Evolutionary conservation across 1,140 invertebrate species (phyloP).

Genomic region (Calycopis cecrops): DNA sequence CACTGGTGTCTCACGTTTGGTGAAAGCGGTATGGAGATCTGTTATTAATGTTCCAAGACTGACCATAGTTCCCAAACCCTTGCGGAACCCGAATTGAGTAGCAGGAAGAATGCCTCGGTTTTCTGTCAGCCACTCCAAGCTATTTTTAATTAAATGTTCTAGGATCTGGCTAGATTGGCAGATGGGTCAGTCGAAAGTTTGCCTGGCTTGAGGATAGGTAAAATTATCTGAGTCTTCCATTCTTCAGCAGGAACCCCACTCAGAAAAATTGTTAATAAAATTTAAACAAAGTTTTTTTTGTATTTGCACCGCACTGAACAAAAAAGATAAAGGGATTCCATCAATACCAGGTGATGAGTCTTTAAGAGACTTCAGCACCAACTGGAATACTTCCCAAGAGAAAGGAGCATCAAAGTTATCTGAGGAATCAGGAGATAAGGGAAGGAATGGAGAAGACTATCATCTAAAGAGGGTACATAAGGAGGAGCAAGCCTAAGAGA

Average conservation of each 20-base stretch:
- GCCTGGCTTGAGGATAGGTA: too few species aligned
- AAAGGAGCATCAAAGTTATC: slow-evolving; percentile 1
- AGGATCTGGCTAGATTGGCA: background rate
- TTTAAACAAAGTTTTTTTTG: background rate
- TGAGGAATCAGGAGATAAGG: background rate
- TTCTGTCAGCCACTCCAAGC: slow-evolving; percentile 26
- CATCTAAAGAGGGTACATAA: too few species aligned
- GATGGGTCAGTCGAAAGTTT: too few species aligned
- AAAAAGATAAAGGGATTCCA: background rate
- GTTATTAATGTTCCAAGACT: slow-evolving; percentile 26
- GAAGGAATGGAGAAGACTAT: too few species aligned
- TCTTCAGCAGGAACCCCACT: background rate
- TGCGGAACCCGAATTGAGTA: slow-evolving; percentile 11
- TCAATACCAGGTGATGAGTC: background rate
- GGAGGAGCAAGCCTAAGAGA: too few species aligned
- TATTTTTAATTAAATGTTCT: slow-evolving; percentile 24
- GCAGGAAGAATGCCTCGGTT: background rate
- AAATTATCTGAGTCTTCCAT: slow-evolving; percentile 3
- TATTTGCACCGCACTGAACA: background rate
- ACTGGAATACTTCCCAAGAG: slow-evolving; percentile 3
- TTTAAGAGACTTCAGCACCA: background rate
- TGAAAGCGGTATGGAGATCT: slow-evolving; percentile 22
- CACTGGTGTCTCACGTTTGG: slow-evolving; percentile 14
- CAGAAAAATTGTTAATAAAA: background rate
- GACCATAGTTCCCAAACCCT: slow-evolving; percentile 26